Evolutionary conservation across 2,797 vertebrate species (phyloP).

Genomic region (Sebastiscus albofasciatus): DNA sequence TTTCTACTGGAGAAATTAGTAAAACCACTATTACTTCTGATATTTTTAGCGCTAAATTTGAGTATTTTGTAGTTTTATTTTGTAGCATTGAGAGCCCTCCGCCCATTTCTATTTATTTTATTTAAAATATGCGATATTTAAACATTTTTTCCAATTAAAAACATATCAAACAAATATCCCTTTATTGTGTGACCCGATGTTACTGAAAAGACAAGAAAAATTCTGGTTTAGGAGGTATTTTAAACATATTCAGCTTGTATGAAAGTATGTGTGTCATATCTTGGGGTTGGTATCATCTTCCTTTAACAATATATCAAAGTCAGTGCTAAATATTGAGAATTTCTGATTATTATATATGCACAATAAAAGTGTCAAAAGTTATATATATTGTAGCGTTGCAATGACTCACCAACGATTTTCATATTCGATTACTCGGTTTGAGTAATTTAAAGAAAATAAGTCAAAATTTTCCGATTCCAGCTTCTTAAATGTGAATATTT

Average conservation of each 20-base stretch:
- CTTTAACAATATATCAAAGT: neutral
- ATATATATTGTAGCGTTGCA: too few species aligned
- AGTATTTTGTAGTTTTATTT: neutral
- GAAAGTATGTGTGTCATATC: neutral
- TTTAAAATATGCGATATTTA: neutral
- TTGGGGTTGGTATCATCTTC: neutral
- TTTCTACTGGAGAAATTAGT: neutral
- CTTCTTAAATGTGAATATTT: too few species aligned
- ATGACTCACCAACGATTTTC: too few species aligned
- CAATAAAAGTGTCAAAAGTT: neutral
- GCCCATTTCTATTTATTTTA: neutral
- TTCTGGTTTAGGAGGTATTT: neutral
- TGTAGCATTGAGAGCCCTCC: neutral
- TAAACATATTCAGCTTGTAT: neutral
- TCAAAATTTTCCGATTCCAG: too few species aligned
- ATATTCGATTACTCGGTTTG: too few species aligned
- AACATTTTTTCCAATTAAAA: neutral
- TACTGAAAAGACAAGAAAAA: neutral
- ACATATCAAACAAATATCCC: neutral
- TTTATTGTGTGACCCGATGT: neutral
- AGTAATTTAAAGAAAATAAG: too few species aligned
- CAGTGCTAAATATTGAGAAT: neutral
- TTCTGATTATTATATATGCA: neutral
- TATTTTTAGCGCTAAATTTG: neutral
- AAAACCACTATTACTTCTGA: neutral